Conservation (phyloP, 2,888 invertebrate species). For the Cactoblastis cactorum region DNA sequence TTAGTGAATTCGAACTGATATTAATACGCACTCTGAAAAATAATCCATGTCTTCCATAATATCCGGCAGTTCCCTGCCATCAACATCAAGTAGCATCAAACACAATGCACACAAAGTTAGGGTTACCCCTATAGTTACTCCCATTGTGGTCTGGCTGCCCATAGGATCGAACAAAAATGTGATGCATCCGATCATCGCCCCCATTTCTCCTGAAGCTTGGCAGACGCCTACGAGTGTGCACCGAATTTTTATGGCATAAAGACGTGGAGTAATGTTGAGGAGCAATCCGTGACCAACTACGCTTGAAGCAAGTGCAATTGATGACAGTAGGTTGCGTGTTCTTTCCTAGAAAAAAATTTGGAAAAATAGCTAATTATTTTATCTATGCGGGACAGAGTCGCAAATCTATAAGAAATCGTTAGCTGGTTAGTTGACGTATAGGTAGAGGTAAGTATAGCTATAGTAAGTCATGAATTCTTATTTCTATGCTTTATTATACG, state of each 20-base stretch:
- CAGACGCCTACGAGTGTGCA: slow-evolving; percentile 57
- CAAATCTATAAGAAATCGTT: no score
- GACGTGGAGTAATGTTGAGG: slow-evolving; percentile 54
- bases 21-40: slow-evolving; percentile 56
- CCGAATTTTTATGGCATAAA: slow-evolving; percentile 57
- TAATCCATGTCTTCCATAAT: slow-evolving; percentile 66
- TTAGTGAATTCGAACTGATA: no score
- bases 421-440: no score
- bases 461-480: no score
- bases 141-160: slow-evolving; percentile 34
- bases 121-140: slow-evolving; percentile 35
- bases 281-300: slow-evolving; percentile 47
- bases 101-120: slow-evolving; percentile 39
- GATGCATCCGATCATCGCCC: slow-evolving; percentile 52
- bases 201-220: slow-evolving; percentile 55
- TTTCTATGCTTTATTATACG: no score
- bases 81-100: slow-evolving; percentile 51
- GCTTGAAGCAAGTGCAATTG: slow-evolving; percentile 48
- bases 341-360: slow-evolving; percentile 38
- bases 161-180: slow-evolving; percentile 40
- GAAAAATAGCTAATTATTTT: no score
- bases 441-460: no score
- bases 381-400: no score
- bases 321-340: slow-evolving; percentile 34
- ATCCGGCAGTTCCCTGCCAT: slow-evolving; percentile 64